Percentiles rank a stretch among this genome's conserved stretches.
These are phyloP conservation scores for Toxonevra muliebris DNA, from an alignment of 2,888 invertebrate genomes.

Conservation along the genomic window DNA sequence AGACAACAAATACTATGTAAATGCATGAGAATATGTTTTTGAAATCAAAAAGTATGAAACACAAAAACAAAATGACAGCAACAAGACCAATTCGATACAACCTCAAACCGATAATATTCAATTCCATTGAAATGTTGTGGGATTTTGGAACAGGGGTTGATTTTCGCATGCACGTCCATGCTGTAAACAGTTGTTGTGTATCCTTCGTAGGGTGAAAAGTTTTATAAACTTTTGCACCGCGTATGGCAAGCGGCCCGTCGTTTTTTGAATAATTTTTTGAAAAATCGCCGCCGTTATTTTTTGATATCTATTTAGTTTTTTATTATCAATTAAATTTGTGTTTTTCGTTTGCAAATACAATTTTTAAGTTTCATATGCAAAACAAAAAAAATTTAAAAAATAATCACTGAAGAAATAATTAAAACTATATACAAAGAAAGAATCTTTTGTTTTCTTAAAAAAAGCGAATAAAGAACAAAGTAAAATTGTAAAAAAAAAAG, in stretches of 20 bases:
- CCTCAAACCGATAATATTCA: too few species aligned
- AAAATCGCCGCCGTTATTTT: constrained; percentile 46
- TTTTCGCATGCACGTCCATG: constrained; percentile 55
- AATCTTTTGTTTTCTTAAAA: constrained; percentile 23
- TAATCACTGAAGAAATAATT: constrained; percentile 27
- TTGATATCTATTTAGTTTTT: constrained; percentile 31
- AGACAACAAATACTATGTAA: too few species aligned
- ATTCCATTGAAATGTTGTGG: constrained; percentile 27
- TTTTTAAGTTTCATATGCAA: too few species aligned
- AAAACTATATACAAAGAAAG: constrained; percentile 21
- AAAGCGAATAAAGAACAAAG: constrained; percentile 1
- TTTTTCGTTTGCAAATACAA: background rate
- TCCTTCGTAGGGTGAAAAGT: constrained; percentile 66
- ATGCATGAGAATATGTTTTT: background rate
- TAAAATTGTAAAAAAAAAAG: constrained; percentile 12
- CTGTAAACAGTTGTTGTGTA: constrained; percentile 65
- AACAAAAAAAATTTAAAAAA: constrained; percentile 28
- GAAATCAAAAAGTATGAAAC: constrained; percentile 24
- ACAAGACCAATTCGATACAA: too few species aligned
- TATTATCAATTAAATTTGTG: constrained; percentile 35
- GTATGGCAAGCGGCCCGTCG: constrained; percentile 51
- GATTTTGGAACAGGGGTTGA: constrained; percentile 52
- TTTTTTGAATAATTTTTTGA: constrained; percentile 42
- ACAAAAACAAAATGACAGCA: too few species aligned
- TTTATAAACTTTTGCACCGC: constrained; percentile 60